A percentile compares a stretch with the other conserved stretches of the same genome.
Conservation (phyloP, 2,888 invertebrate genomes). For the Galerucella nymphaeae region DNA sequence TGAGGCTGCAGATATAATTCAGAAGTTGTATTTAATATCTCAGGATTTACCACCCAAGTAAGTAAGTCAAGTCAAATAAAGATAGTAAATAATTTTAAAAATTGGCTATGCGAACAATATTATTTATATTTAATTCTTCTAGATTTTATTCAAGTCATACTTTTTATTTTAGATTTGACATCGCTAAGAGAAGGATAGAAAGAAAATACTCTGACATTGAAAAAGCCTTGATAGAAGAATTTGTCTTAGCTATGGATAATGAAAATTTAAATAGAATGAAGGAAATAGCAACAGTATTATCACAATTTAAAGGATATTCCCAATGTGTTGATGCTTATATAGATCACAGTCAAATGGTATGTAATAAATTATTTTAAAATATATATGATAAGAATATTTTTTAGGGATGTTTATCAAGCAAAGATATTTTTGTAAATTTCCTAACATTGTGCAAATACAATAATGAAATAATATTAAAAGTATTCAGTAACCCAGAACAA, state of each 20-base stretch:
- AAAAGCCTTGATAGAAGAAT: conserved; percentile 91
- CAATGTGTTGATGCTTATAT: conserved; percentile 97
- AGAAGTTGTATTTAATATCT: conserved; percentile 94
- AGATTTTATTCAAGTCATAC: too few species aligned
- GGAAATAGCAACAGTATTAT: conserved; percentile 89
- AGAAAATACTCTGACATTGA: conserved; percentile 92
- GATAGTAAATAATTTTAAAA: background rate
- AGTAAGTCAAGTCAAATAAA: conserved; percentile 61
- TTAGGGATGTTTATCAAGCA: conserved; percentile 84
- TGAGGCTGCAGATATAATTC: conserved; percentile 97
- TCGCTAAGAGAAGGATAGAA: conserved; percentile 86
- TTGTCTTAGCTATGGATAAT: conserved; percentile 87
- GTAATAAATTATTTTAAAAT: conserved; percentile 40
- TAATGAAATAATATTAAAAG: conserved; percentile 84
- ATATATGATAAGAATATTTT: conserved; percentile 48
- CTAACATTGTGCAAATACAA: conserved; percentile 90
- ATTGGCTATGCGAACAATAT: too few species aligned
- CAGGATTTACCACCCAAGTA: conserved; percentile 93
- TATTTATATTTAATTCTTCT: too few species aligned
- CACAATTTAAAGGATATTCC: conserved; percentile 96
- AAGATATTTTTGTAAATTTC: conserved; percentile 91
- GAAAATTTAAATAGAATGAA: conserved; percentile 92
- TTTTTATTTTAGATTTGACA: conserved; percentile 72
- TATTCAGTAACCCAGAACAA: conserved; percentile 95
- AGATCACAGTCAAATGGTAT: conserved; percentile 93